Base-by-base conservation (phyloP, 2,113 vertebrate species). In the Scartelaos histophorus region DNA sequence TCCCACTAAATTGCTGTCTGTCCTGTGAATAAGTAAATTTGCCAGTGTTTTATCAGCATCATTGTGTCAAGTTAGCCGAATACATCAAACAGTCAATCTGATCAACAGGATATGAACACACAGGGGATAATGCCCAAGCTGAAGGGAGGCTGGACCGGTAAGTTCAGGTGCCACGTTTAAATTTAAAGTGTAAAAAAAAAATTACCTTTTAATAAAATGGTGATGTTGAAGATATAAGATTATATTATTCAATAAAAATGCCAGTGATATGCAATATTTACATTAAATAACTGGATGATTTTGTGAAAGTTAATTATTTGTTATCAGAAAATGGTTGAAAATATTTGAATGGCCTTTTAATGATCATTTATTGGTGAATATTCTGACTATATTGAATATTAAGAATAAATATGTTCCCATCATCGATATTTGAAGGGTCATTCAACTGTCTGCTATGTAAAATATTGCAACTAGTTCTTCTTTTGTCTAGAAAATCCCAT, bases 21-120 rank as follows among this genome's bases (percentile, higher is more conserved):
- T 96, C 95, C 94, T 90, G 94, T 95, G 95, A 93, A 95, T 95
- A 94, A 95, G 94, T 93, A 94, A 95, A 96, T 96, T 96, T 96
- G 94, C 94, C 94, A 90, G 85, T 89, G 35, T 96, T 97, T 96
- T 96, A 96, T 97, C 95, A 94, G 91, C 76, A 11, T 89, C 93
- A 92, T 94, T 96, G 94, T 96, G 94, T 90, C 90, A 93, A 86
- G 90, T 93, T 91, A 87, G 89, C 89, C 89, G 91, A 92, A 94
- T 94, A 93, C 89, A 90, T 91, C 92, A 93, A 93, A 90, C 90
- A 91, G 85, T 85, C 89, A 93, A 96, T 96, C 95, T 94, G 96
- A 98, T 97, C 95, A 95, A 95, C 92, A 87, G 92, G 92, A 90
- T 94, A 93, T 93, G 95, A 95, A 95, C 70, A 64, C 82, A 82